These are phyloP conservation scores for Griposia aprilina DNA, from an alignment of 2,888 invertebrate genomes.

Conservation along the genomic window DNA sequence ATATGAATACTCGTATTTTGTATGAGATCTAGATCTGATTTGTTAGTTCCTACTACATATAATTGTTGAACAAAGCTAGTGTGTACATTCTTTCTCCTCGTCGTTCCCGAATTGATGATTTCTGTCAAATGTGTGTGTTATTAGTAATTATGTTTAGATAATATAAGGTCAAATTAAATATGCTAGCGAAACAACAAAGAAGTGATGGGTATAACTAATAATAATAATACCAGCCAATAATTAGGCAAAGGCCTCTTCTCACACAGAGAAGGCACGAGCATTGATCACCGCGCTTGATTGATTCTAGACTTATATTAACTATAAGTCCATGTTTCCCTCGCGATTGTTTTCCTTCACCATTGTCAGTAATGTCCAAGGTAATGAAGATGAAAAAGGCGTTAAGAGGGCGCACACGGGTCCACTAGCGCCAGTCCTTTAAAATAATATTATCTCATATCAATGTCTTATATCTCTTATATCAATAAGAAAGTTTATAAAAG, in stretches of 20 bases:
- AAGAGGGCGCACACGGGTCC: too few species aligned
- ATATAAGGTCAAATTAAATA: background rate
- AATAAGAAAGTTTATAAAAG: too few species aligned
- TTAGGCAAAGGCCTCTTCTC: background rate
- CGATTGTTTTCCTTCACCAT: background rate
- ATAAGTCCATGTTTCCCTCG: background rate
- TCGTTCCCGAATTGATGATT: background rate
- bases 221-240: background rate
- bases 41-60: background rate
- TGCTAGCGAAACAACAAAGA: background rate
- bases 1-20: background rate
- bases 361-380: background rate
- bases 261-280: background rate
- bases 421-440: too few species aligned
- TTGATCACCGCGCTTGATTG: background rate
- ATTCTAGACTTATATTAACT: background rate
- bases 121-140: background rate
- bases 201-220: background rate
- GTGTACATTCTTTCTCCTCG: background rate
- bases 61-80: background rate
- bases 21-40: background rate
- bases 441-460: too few species aligned
- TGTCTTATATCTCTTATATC: too few species aligned
- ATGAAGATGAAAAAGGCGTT: background rate
- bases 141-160: background rate